These are phyloP conservation scores for Choloepus hoffmanni DNA, from an alignment of 2,113 vertebrate genomes.

Conservation along the genomic window DNA sequence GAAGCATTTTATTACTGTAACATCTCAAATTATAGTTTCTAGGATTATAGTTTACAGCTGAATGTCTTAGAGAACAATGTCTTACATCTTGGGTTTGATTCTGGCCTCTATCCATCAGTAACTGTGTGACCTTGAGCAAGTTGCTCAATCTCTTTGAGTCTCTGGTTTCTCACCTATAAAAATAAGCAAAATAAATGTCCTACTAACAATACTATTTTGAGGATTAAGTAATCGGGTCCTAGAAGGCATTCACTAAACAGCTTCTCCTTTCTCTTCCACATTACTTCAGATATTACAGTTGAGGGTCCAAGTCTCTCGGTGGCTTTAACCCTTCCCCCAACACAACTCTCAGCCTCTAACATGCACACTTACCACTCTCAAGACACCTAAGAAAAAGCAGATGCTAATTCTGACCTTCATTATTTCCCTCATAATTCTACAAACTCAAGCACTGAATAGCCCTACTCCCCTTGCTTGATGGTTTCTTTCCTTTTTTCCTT, in stretches of 20 bases:
- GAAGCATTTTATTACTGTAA: constrained; percentile 32
- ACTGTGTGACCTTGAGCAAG: neutral
- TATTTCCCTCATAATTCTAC: neutral
- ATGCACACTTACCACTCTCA: neutral
- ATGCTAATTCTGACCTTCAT: neutral
- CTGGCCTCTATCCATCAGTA: neutral
- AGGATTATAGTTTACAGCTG: neutral
- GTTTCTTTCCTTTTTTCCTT: neutral
- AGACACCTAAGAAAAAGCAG: neutral
- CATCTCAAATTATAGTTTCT: constrained; percentile 12
- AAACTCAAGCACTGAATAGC: constrained; percentile 1
- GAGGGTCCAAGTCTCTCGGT: neutral
- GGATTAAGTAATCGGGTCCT: neutral
- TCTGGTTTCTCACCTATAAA: constrained; percentile 24
- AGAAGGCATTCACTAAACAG: neutral
- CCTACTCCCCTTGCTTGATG: neutral
- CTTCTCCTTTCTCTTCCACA: neutral
- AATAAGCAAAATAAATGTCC: constrained; percentile 37
- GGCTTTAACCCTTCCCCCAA: neutral
- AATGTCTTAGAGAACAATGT: constrained; percentile 22
- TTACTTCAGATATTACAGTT: neutral
- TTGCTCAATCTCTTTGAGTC: neutral
- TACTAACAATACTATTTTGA: neutral
- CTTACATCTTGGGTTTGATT: constrained; percentile 22
- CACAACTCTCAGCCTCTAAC: neutral